Conservation (phyloP, 1,140 invertebrate species). For the Probaryconus sp. region DNA sequence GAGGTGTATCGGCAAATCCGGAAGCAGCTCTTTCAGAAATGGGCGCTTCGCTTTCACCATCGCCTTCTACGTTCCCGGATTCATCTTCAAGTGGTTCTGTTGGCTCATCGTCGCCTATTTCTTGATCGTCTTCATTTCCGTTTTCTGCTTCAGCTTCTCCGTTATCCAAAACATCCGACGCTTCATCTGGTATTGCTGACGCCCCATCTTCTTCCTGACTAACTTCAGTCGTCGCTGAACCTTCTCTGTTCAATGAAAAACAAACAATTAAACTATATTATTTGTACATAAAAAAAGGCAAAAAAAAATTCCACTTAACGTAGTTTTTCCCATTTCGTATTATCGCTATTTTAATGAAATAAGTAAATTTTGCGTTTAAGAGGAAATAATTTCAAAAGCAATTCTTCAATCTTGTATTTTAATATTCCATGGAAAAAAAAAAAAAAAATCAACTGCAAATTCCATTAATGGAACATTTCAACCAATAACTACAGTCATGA, state of each 20-base stretch:
- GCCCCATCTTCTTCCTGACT: conserved; percentile 68
- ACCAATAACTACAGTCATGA: no score
- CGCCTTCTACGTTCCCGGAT: conserved; percentile 36
- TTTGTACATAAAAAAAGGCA: no score
- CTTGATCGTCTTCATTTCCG: conserved; percentile 59
- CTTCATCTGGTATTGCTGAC: conserved; percentile 23
- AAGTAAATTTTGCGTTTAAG: no score
- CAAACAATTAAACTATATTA: not conserved
- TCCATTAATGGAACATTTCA: no score
- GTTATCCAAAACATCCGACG: conserved; percentile 63
- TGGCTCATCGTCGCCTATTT: conserved; percentile 38
- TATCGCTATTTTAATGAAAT: no score
- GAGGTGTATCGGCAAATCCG: conserved; percentile 66
- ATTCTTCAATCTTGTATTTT: no score
- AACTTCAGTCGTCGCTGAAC: conserved; percentile 68
- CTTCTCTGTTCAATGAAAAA: conserved; percentile 65
- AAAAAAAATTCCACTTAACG: no score
- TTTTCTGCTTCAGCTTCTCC: conserved; percentile 47
- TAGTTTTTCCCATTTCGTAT: no score
- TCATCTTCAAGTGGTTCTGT: conserved; percentile 40
- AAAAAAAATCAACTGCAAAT: no score
- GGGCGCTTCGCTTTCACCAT: conserved; percentile 75
- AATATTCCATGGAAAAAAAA: no score
- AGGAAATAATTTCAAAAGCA: no score
- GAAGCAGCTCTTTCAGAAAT: conserved; percentile 77